Base-by-base conservation (phyloP, 1,140 invertebrate genomes). In the Drosophila novamexicana region DNA sequence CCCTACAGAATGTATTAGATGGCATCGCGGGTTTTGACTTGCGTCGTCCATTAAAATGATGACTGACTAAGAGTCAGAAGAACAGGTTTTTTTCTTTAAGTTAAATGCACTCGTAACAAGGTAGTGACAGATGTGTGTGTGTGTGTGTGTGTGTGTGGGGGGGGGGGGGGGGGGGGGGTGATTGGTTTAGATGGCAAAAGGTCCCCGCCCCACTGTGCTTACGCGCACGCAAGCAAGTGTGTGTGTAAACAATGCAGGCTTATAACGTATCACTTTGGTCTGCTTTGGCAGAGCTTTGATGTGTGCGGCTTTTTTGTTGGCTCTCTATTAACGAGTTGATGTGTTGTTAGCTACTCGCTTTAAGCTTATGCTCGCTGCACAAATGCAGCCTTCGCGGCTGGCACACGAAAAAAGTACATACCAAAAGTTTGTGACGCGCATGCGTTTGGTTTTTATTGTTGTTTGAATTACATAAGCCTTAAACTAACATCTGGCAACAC, bases 241-340 rank as follows among this genome's bases (percentile, higher is more conserved):
- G 14, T 14, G 14, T 14, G 58, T 80, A 84, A 84, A 79, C 72
- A 88, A 79, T 77, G 65, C 79, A 78, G 70, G 67, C 65, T 81
- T 63, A 62, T 68, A 82, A 69, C 53, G 53, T 70, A 67, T 69
- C 59, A 50, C 61, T 29, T 65, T 34, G 54, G 57, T 72, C 42
- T 50, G 49, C 37, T 68, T 34, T 29, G 54, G 29, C 37, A 45
- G 40, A 45, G 40, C 12, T 44, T 54, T 44, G 54, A 57, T 42
- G 54, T 57, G n/a, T 29, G 22, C 53, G 16, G 10, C 9, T 53
- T 57, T 59, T 63, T 18, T 67, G 47, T 44, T 61, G 66, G 40
- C 50, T 57, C 67, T 59, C 40, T 45, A 53, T 78, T 79, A 67
- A 68, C 76, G 32, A 78, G 76, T 79, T 86, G 69, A 18, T 34